phyloP scores from a whole-genome alignment of 1,140 invertebrate species.

The Brachionus koreanus region DNA sequence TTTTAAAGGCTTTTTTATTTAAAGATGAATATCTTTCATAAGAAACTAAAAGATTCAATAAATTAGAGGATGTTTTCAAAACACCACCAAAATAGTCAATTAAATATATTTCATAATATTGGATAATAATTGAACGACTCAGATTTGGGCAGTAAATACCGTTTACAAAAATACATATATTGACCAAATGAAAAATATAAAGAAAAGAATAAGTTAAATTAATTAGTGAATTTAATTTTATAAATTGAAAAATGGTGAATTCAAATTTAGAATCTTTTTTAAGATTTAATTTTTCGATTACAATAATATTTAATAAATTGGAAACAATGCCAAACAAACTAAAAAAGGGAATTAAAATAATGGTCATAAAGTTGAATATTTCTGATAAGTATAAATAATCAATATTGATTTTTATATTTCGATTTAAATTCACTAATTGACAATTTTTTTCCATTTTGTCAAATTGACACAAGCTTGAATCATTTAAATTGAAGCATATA shows the following conservation, averaged over 20 bases:
- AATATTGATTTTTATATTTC: neutral
- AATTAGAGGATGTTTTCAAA: neutral
- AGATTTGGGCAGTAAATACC: neutral
- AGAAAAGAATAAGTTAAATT: neutral
- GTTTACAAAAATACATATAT: neutral
- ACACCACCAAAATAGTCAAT: neutral
- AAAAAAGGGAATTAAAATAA: neutral
- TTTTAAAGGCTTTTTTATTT: neutral
- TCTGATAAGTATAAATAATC: neutral
- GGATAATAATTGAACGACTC: neutral
- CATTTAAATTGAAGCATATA: neutral
- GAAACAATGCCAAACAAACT: neutral
- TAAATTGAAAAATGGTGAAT: neutral
- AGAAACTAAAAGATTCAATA: neutral
- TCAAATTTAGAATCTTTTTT: neutral
- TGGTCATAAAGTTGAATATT: neutral
- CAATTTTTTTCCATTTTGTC: neutral
- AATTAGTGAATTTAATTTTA: neutral
- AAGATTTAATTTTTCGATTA: neutral
- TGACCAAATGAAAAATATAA: neutral
- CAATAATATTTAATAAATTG: neutral
- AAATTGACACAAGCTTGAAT: neutral
- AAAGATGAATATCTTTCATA: neutral
- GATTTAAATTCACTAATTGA: neutral
- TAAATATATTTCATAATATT: neutral